Percentiles rank a stretch among this genome's conserved stretches.
These are phyloP conservation scores for Propithecus perrieri DNA, from an alignment of 2,797 vertebrate species.

Conservation along the genomic window DNA sequence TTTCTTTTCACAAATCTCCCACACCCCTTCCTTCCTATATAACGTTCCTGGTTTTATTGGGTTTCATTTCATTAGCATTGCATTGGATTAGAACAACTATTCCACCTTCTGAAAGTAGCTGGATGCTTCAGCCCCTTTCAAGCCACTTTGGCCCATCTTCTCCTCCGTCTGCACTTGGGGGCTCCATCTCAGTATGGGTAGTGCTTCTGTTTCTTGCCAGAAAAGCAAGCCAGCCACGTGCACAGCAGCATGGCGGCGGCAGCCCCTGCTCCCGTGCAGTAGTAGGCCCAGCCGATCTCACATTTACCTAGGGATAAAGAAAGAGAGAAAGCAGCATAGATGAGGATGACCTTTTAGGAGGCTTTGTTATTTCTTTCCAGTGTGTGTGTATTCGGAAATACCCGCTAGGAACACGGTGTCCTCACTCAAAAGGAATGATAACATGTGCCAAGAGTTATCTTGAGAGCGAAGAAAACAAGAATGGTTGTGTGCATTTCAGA, in stretches of 20 bases:
- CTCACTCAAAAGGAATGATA: not conserved
- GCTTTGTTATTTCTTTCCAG: not conserved
- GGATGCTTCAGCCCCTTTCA: not conserved
- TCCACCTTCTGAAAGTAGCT: constrained; percentile 56
- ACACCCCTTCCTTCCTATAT: not conserved
- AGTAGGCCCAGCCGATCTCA: constrained; percentile 97
- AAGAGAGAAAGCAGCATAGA: not conserved
- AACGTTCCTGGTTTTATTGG: not conserved
- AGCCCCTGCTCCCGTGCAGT: constrained; percentile 94
- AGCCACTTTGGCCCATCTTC: rapidly evolving
- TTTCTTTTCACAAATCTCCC: not conserved
- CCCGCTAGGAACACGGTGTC: not conserved
- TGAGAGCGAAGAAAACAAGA: not conserved
- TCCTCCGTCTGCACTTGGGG: not conserved
- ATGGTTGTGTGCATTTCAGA: not conserved
- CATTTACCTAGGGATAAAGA: constrained; percentile 90
- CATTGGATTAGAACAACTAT: constrained; percentile 46
- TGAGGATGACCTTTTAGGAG: not conserved
- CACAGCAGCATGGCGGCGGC: constrained; percentile 94
- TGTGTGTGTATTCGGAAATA: not conserved
- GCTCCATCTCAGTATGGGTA: constrained; percentile 92
- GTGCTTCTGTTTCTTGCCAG: constrained; percentile 98
- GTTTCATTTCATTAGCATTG: not conserved
- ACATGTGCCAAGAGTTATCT: not conserved
- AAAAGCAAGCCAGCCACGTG: constrained; percentile 97